Percentiles rank a stretch among this genome's conserved stretches.
phyloP scores from a whole-genome alignment of 2,888 invertebrate species.

The Itoplectis maculator region DNA sequence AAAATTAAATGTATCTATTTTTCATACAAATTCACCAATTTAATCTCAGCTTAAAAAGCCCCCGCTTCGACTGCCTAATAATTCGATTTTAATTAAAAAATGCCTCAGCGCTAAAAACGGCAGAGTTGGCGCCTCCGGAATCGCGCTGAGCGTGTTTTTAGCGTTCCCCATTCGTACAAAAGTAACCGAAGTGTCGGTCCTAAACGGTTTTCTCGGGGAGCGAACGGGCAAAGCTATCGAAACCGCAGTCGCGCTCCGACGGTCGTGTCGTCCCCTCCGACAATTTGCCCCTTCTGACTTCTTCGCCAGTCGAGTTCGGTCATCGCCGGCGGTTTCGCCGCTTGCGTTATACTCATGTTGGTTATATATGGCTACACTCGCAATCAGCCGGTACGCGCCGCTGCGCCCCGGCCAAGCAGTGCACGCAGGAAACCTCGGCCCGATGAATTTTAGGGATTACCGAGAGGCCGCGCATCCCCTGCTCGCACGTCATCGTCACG shows the following conservation, averaged over 20 bases:
- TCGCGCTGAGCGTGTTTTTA: too few species aligned
- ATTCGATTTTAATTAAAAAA: too few species aligned
- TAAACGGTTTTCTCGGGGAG: conserved; percentile 53
- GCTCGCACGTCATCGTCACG: conserved; percentile 71
- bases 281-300: conserved; percentile 72
- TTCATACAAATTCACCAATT: too few species aligned
- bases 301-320: conserved; percentile 50
- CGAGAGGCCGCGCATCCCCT: conserved; percentile 73
- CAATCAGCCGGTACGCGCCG: conserved; percentile 28
- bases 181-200: conserved; percentile 66
- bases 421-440: conserved; percentile 76
- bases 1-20: too few species aligned
- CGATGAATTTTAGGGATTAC: conserved; percentile 75
- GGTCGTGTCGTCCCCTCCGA: conserved; percentile 34
- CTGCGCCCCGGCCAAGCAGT: conserved; percentile 35
- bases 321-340: conserved; percentile 35
- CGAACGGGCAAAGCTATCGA: conserved; percentile 47
- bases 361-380: conserved; percentile 15
- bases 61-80: too few species aligned
- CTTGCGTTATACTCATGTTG: not conserved
- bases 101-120: too few species aligned
- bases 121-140: too few species aligned
- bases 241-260: conserved; percentile 72
- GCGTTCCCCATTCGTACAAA: conserved; percentile 1
- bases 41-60: too few species aligned